A percentile compares a stretch with the other conserved stretches of the same genome.
phyloP scores from a whole-genome alignment of 2,797 vertebrate species.

The Sebastes iracundus region DNA sequence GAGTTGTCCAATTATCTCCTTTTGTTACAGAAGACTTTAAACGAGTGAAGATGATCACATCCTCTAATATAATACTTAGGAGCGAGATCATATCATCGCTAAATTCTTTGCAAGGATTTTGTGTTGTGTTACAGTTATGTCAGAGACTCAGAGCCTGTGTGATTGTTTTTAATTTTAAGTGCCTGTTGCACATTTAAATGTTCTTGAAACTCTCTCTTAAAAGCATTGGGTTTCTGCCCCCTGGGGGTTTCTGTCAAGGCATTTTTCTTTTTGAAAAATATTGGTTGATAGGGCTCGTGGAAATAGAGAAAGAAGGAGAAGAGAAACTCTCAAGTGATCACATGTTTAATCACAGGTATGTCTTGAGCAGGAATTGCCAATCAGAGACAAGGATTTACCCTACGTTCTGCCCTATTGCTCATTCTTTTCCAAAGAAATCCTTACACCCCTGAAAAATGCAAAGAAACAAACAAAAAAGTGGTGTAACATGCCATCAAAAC shows the following conservation, averaged over 20 bases:
- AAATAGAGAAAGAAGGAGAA: background rate
- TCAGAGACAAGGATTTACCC: background rate
- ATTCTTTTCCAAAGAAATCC: background rate
- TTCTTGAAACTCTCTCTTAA: background rate
- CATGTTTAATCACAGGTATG: background rate
- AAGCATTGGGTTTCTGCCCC: background rate
- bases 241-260: background rate
- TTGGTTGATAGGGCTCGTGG: background rate
- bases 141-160: background rate
- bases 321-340: background rate
- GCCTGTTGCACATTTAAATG: background rate
- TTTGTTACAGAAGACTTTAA: constrained; percentile 4
- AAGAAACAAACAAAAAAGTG: background rate
- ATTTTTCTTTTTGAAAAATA: background rate
- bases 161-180: background rate
- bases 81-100: background rate
- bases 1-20: background rate
- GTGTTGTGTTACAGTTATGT: background rate
- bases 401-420: background rate
- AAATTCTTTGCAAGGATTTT: background rate
- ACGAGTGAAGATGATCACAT: constrained; percentile 8
- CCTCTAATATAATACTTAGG: background rate
- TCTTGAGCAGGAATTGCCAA: background rate
- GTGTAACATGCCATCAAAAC: background rate
- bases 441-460: background rate